A percentile compares a stretch with the other conserved stretches of the same genome.
These are phyloP conservation scores for Pollimyrus isidori DNA, from an alignment of 2,113 vertebrate genomes.

Conservation along the genomic window DNA sequence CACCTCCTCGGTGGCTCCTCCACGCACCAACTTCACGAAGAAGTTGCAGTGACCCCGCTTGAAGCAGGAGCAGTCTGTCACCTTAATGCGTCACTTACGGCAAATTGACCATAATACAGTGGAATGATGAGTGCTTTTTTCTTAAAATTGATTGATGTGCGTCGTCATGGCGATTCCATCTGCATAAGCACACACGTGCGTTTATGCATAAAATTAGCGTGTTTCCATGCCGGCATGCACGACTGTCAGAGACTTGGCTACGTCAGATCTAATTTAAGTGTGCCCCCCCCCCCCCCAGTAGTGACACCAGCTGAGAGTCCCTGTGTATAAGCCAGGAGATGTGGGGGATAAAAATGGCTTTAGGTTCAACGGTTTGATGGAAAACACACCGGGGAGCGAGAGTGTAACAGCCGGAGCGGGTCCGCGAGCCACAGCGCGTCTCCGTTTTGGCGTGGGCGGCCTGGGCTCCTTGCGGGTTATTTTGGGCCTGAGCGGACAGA, in stretches of 20 bases:
- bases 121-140: slow-evolving; percentile 19
- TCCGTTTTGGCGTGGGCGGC: neutral
- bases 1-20: neutral
- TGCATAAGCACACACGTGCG: neutral
- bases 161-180: slow-evolving; percentile 31
- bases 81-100: slow-evolving; percentile 37
- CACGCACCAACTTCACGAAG: slow-evolving; percentile 30
- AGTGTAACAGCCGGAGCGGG: neutral
- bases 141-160: slow-evolving; percentile 40
- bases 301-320: neutral
- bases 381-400: neutral
- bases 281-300: neutral
- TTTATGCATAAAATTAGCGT: neutral
- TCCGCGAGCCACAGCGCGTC: neutral
- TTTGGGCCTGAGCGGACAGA: neutral
- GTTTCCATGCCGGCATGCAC: neutral
- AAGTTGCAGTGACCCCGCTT: slow-evolving; percentile 36
- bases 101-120: slow-evolving; percentile 35
- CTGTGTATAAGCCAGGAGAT: neutral
- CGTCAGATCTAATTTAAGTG: neutral
- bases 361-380: neutral
- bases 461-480: neutral
- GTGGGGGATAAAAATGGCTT: neutral
- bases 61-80: slow-evolving; percentile 33
- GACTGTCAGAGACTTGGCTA: neutral